phyloP scores from a whole-genome alignment of 2,888 invertebrate genomes.

The Gnatocerus cornutus region DNA sequence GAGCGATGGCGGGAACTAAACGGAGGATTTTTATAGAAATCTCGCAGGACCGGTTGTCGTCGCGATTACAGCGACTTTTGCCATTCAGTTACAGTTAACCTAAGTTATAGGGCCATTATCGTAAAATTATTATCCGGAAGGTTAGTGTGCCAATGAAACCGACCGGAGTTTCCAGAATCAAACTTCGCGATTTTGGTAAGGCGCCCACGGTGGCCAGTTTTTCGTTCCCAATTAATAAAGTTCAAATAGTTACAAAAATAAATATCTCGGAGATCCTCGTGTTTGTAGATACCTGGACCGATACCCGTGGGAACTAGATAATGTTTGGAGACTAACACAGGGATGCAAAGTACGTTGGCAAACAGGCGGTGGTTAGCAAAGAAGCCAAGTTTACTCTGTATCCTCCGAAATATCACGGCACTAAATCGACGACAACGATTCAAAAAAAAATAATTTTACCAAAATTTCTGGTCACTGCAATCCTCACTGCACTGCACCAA shows the following conservation, averaged over 20 bases:
- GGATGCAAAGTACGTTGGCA: slow-evolving; percentile 69
- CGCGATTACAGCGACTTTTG: slow-evolving; percentile 27
- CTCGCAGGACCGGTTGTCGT: slow-evolving; percentile 20
- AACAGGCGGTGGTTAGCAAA: slow-evolving; percentile 66
- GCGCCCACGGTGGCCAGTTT: slow-evolving; percentile 9
- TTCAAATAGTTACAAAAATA: slow-evolving; percentile 33
- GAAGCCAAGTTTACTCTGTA: slow-evolving; percentile 53
- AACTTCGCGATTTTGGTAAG: neutral
- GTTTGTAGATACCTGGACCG: slow-evolving; percentile 40
- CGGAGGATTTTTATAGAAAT: slow-evolving; percentile 25
- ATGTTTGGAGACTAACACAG: slow-evolving; percentile 64
- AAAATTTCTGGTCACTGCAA: slow-evolving; percentile 21
- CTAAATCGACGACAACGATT: slow-evolving; percentile 2
- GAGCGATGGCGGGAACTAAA: neutral
- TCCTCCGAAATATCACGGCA: slow-evolving; percentile 3
- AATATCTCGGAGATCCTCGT: slow-evolving; percentile 23
- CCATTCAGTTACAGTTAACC: slow-evolving; percentile 38
- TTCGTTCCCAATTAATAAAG: slow-evolving; percentile 23
- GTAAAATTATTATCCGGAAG: slow-evolving; percentile 39
- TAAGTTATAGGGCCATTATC: slow-evolving; percentile 43
- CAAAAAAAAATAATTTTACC: slow-evolving; percentile 13
- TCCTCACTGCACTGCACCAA: slow-evolving; percentile 40
- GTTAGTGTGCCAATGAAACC: slow-evolving; percentile 38
- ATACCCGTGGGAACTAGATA: slow-evolving; percentile 58
- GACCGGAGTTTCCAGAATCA: slow-evolving; percentile 24